Percentiles rank a stretch among this genome's conserved stretches.
These are phyloP conservation scores for Mesoclemmys tuberculata DNA, from an alignment of 2,113 vertebrate genomes.

Conservation along the genomic window DNA sequence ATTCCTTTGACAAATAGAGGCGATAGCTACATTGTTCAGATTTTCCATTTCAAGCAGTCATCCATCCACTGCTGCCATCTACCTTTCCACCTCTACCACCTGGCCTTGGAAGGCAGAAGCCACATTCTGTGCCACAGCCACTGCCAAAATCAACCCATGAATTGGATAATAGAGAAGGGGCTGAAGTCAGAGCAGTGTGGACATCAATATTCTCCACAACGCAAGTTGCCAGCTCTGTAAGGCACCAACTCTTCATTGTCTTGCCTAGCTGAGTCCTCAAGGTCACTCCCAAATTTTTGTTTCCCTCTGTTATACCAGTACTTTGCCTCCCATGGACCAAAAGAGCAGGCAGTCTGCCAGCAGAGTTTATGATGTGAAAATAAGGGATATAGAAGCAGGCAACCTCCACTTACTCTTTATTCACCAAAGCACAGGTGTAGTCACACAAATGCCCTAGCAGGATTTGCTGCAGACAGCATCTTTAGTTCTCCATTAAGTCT, in stretches of 20 bases:
- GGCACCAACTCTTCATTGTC: neutral
- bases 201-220: neutral
- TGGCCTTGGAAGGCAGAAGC: neutral
- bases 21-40: neutral
- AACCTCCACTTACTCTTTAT: neutral
- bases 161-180: neutral
- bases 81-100: neutral
- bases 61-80: neutral
- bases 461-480: neutral
- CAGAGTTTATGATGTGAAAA: neutral
- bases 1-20: neutral
- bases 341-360: rapidly evolving
- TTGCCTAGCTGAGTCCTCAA: neutral
- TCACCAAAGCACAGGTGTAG: neutral
- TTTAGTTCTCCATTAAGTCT: neutral
- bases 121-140: rapidly evolving
- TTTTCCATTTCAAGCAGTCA: neutral
- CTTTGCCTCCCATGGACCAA: neutral
- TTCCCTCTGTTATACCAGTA: neutral
- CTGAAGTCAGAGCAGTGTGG: neutral
- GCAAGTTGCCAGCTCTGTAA: neutral
- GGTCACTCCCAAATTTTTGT: neutral
- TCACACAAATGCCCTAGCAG: neutral
- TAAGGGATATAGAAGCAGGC: neutral
- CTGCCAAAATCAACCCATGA: neutral